Conservation (phyloP, 2,113 vertebrate species). For the Theristicus caerulescens region DNA sequence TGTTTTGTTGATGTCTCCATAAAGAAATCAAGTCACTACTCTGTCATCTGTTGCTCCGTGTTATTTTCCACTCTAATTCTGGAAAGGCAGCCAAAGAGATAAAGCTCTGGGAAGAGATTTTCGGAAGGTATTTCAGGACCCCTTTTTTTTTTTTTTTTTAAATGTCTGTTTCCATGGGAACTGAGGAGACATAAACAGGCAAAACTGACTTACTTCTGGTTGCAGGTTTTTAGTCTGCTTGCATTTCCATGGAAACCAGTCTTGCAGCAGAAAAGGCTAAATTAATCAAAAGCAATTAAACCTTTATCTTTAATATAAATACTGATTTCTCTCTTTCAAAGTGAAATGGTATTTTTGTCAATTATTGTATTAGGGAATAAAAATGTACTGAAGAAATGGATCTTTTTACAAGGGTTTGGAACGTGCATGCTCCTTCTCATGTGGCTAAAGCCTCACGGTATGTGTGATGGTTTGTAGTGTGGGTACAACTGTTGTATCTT, state of each 20-base stretch:
- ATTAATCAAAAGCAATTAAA: slow-evolving; percentile 10
- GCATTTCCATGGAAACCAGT: slow-evolving; percentile 54
- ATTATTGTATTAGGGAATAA: background rate
- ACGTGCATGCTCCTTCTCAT: fast-evolving
- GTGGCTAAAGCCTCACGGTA: background rate
- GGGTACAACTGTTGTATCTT: background rate
- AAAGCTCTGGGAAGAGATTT: slow-evolving; percentile 2
- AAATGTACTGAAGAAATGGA: background rate
- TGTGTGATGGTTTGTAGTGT: background rate
- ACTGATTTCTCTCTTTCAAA: background rate
- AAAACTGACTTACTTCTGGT: slow-evolving; percentile 55
- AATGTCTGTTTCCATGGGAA: slow-evolving; percentile 61
- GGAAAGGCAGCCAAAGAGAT: slow-evolving; percentile 3
- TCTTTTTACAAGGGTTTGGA: background rate
- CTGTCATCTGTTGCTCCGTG: slow-evolving; percentile 16
- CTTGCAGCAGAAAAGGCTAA: slow-evolving; percentile 1
- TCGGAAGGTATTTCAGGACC: slow-evolving; percentile 43
- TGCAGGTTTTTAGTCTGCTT: slow-evolving; percentile 45
- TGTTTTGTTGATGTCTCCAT: background rate
- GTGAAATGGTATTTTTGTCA: background rate
- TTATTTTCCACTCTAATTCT: slow-evolving; percentile 27
- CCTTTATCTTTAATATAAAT: background rate
- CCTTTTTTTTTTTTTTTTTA: background rate
- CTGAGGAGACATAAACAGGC: slow-evolving; percentile 51
- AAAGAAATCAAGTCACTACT: background rate